Evolutionary conservation across 2,797 vertebrate species (phyloP), one percentile per base, ranked within the genome.

Genomic region (Fringilla coelebs): DNA sequence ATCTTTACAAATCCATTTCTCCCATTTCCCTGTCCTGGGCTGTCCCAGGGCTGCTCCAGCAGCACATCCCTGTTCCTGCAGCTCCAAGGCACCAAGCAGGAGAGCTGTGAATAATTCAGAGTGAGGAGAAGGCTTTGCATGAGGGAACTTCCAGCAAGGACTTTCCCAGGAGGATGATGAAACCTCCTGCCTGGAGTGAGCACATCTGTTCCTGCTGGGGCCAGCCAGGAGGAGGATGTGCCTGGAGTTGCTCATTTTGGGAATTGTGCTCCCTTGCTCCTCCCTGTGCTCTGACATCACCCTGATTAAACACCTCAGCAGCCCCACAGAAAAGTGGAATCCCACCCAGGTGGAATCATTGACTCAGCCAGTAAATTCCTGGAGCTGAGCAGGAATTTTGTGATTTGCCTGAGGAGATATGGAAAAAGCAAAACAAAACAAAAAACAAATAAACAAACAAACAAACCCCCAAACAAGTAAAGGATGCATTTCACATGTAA

Each of bases 91-190:
- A 40, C 41, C 8, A 26, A 70, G 34, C 29, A 54, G 4, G 43
- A 41, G 38, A 41, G 9, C 13, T 74, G 38, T 5, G 61, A 89
- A 74, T 26, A 70, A 48, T 14, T 45, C n/a, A 21, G 57, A 49
- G 61, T 14, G 41, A 91, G 89, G 82, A 91, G 89, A 95, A 89
- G 75, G 91, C 89, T 81, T 78, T 91, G 36, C 82, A 76, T 72
- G 61, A 55, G 70, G 92, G 88, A 93, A 96, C 85, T 96, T 95
- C 94, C 90, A 76, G 83, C 29, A 19, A 94, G 81, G 92, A 90
- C 65, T 94, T 96, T 93, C 87, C 94, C 87, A 85, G 90, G 90
- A 55, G 73, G 75, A 58, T 95, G 90, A 92, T 79, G 93, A 95
- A 95, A 91, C 41, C 29, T 4, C 48, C 78, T 60, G 65, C 41